Percentiles rank a stretch among this genome's conserved stretches.
Evolutionary conservation across 2,797 vertebrate species (phyloP).

Genomic region (Acanthiza pusilla): DNA sequence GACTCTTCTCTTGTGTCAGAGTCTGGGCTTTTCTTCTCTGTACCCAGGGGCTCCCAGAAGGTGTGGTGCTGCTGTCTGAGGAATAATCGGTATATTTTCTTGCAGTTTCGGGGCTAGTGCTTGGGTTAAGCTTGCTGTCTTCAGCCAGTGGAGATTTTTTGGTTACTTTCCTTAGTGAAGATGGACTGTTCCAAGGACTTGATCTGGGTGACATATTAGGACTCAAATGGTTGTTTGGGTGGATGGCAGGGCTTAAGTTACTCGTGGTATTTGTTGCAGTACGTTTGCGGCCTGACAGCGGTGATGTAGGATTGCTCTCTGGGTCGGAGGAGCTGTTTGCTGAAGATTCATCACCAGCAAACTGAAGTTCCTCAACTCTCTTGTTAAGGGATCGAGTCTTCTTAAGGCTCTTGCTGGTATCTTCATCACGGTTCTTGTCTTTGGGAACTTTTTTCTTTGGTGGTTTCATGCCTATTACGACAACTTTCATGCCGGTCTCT

Average conservation of each 20-base stretch:
- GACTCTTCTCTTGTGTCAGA: slow-evolving; percentile 88
- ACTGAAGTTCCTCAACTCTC: slow-evolving; percentile 92
- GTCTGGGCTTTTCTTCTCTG: slow-evolving; percentile 87
- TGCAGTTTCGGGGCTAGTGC: slow-evolving; percentile 75
- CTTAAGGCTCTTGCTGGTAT: slow-evolving; percentile 71
- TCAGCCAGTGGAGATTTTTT: slow-evolving; percentile 85
- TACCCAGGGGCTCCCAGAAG: slow-evolving; percentile 94
- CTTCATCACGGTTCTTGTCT: slow-evolving; percentile 81
- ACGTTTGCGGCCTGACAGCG: slow-evolving; percentile 81
- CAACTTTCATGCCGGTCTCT: slow-evolving; percentile 79
- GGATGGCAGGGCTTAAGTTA: slow-evolving; percentile 84
- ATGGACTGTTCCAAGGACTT: slow-evolving; percentile 95
- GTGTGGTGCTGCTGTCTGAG: slow-evolving; percentile 93
- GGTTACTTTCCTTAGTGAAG: slow-evolving; percentile 82
- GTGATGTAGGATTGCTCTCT: slow-evolving; percentile 91
- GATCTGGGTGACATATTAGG: slow-evolving; percentile 88
- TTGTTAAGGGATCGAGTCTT: slow-evolving; percentile 85
- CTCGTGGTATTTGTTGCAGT: slow-evolving; percentile 77
- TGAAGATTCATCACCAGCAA: slow-evolving; percentile 87
- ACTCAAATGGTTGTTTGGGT: slow-evolving; percentile 88
- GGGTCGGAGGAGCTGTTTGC: slow-evolving; percentile 95
- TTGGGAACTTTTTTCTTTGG: slow-evolving; percentile 93
- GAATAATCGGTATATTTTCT: slow-evolving; percentile 88
- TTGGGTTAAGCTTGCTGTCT: slow-evolving; percentile 78
- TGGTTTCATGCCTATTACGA: slow-evolving; percentile 91